Conservation (phyloP, 1,140 invertebrate genomes). For the Schlechtendalia chinensis region DNA sequence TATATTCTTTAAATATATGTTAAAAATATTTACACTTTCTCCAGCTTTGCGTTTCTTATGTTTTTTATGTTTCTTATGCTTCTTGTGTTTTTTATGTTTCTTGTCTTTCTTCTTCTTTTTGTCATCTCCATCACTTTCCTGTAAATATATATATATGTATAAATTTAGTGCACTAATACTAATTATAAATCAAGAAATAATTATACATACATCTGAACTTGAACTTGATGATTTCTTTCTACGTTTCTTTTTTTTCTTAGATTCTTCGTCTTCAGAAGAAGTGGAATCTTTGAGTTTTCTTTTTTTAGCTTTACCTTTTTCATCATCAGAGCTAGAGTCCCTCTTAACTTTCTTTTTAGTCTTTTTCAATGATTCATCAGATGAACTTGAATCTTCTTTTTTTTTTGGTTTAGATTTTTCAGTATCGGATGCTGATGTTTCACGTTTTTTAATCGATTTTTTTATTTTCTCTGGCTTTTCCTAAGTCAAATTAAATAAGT, state of each 20-base stretch:
- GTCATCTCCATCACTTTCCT: constrained; percentile 66
- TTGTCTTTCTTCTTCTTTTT: constrained; percentile 70
- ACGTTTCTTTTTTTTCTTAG: constrained; percentile 68
- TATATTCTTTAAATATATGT: neutral
- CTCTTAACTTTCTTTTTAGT: constrained; percentile 59
- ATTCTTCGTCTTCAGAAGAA: constrained; percentile 66
- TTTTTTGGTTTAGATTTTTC: constrained; percentile 11
- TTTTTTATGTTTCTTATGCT: constrained; percentile 69
- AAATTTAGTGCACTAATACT: neutral
- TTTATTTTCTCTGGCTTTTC: constrained; percentile 16
- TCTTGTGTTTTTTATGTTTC: constrained; percentile 64
- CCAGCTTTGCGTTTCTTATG: constrained; percentile 66
- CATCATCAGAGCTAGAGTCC: constrained; percentile 60
- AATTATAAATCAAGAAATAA: constrained; percentile 11
- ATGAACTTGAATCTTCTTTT: constrained; percentile 61
- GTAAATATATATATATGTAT: constrained; percentile 34
- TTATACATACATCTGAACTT: constrained; percentile 61
- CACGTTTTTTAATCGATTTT: constrained; percentile 10
- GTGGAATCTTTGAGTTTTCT: constrained; percentile 57
- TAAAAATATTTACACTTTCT: constrained; percentile 57
- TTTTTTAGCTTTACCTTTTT: constrained; percentile 58
- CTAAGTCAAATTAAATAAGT: neutral
- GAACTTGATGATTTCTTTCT: constrained; percentile 63
- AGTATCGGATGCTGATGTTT: neutral
- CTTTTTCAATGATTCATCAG: constrained; percentile 59